phyloP scores from a whole-genome alignment of 2,113 vertebrate species.

The Fregetta grallaria region DNA sequence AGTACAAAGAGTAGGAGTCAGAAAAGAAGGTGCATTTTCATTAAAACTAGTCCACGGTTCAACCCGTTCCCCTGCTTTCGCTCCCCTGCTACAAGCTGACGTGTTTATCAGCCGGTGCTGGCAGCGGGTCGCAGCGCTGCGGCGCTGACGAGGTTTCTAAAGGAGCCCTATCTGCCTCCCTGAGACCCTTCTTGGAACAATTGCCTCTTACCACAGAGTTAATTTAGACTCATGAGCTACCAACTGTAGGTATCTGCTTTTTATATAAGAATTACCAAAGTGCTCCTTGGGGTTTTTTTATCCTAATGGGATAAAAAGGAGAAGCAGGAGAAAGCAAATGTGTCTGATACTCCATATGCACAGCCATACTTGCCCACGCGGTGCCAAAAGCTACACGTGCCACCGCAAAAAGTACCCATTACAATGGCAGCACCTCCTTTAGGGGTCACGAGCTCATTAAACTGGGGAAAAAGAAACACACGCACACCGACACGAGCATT shows the following conservation, averaged over 20 bases:
- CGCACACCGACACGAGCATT: fast-evolving
- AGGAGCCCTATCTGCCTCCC: neutral
- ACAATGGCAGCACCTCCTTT: neutral
- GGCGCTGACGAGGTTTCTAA: neutral
- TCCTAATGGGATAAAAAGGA: neutral
- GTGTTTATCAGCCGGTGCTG: neutral
- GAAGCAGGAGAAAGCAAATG: neutral
- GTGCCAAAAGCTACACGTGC: neutral
- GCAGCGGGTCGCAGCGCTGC: fast-evolving
- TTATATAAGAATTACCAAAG: neutral
- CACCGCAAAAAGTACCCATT: neutral
- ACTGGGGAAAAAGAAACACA: neutral
- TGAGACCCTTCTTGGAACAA: neutral
- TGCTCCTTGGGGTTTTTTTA: neutral
- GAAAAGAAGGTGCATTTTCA: neutral
- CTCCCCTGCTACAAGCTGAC: neutral
- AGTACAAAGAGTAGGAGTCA: neutral
- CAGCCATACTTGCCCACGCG: fast-evolving
- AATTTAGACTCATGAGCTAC: neutral
- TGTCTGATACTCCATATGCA: neutral
- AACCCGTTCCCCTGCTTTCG: neutral
- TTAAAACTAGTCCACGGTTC: neutral
- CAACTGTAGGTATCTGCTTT: neutral
- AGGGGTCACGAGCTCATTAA: neutral
- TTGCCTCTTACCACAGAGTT: neutral